These are phyloP conservation scores for Boloria euphrosyne DNA, from an alignment of 2,888 invertebrate genomes.

Conservation along the genomic window DNA sequence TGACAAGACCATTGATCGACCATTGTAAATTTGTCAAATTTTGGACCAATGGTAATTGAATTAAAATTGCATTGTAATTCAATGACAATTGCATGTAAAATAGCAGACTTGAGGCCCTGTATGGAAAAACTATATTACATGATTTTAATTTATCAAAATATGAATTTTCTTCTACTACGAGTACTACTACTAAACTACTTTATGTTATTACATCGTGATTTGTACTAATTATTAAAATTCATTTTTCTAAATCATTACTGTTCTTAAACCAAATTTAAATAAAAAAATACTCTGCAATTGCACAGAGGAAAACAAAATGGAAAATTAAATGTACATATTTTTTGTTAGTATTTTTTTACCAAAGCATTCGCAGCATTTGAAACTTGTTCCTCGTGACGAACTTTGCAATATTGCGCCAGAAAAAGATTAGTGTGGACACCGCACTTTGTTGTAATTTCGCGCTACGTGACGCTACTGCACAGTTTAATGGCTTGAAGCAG, in stretches of 20 bases:
- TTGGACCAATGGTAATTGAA: too few species aligned
- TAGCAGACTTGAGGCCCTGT: too few species aligned
- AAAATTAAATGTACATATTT: constrained; percentile 2
- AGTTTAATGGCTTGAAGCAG: constrained; percentile 19
- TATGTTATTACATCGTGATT: not conserved
- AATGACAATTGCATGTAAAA: too few species aligned
- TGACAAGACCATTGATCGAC: too few species aligned
- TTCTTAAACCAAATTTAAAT: not conserved
- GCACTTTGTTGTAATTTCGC: constrained; percentile 23
- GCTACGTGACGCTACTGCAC: constrained; percentile 18
- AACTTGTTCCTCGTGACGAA: constrained; percentile 13
- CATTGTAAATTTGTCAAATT: too few species aligned
- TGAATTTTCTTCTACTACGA: not conserved
- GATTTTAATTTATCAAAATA: not conserved
- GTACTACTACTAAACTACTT: too few species aligned
- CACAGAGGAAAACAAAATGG: not conserved
- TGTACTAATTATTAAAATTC: not conserved
- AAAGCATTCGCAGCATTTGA: constrained; percentile 10
- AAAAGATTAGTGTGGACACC: constrained; percentile 22
- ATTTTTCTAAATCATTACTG: constrained; percentile 5
- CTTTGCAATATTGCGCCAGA: constrained; percentile 22
- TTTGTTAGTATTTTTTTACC: constrained; percentile 2
- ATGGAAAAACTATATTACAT: too few species aligned
- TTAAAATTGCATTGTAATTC: too few species aligned
- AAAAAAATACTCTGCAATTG: too few species aligned